phyloP scores from a whole-genome alignment of 1,140 invertebrate genomes.

The Brachionus manjavacas region DNA sequence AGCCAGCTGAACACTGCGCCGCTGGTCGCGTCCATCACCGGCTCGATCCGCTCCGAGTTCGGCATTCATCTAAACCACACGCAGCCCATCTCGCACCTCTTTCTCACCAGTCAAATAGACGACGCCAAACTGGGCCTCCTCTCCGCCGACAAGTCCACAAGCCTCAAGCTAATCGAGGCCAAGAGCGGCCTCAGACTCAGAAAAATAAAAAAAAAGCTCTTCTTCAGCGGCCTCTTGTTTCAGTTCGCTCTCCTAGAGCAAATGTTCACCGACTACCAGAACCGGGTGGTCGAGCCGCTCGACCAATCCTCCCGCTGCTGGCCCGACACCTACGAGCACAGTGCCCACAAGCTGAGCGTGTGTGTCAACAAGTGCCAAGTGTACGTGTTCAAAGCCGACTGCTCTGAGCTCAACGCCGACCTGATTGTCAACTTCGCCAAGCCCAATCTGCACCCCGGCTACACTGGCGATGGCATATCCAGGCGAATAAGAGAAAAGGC shows the following conservation, averaged over 20 bases:
- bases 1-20: not conserved
- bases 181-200: slow-evolving; percentile 8
- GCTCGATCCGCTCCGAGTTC: not conserved
- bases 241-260: slow-evolving; percentile 1
- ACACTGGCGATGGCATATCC: not conserved
- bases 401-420: not conserved
- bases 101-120: not conserved
- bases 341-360: not conserved
- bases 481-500: slow-evolving; percentile 16
- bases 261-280: not conserved
- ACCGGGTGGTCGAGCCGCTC: not conserved
- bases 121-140: not conserved
- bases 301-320: not conserved
- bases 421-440: slow-evolving; percentile 2
- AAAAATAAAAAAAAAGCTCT: not conserved
- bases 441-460: slow-evolving; percentile 23
- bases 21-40: not conserved
- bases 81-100: not conserved
- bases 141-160: not conserved
- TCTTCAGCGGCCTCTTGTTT: not conserved
- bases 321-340: not conserved
- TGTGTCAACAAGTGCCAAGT: not conserved
- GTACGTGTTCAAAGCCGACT: slow-evolving; percentile 22
- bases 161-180: slow-evolving; percentile 6
- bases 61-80: not conserved